Evolutionary conservation across 2,797 vertebrate genomes (phyloP), one percentile per base, ranked within the genome.

Genomic region (Mus spretus): DNA sequence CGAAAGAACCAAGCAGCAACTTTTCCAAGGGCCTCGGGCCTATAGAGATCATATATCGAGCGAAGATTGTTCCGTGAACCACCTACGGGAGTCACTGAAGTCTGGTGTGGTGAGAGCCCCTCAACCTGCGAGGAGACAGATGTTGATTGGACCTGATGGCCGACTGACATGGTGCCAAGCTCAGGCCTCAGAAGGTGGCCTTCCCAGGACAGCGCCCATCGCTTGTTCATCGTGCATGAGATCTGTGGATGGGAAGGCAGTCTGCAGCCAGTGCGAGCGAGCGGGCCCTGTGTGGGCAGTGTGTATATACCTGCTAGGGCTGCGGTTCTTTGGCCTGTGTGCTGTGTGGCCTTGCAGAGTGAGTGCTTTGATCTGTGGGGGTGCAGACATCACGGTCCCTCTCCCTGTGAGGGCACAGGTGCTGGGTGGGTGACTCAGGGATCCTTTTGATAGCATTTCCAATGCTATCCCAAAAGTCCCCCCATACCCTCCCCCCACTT

Each of bases 71-170:
- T 72, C 97, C 0, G 26, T 90, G 3, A 55, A 87, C 1, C 95
- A 95, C 37, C 88, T 89, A 4, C 97, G 97, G 0, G 97, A 93
- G 37, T 94, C 96, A 31, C 93, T 96, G 0, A 93, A 94, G 86
- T 95, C 94, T 0, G 84, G 94, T 26, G 96, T 92, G 57, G 40
- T 26, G 2, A 95, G 78, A 47, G 87, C 79, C 77, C 90, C 95
- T 0, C 95, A 4, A 81, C 94, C 82, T 0, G 19, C 70, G 0
- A 86, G 91, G 0, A 98, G 98, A n/a, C 99, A 99, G 93, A 98
- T 99, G 95, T 97, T 98, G 90, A 99, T 99, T 22, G 98, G 99
- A 70, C 98, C 96, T 0, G 98, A 98, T 34, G 98, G 99, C 74
- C 98, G 97, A 3, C 98, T 99, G 95, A 98, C 93, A 4, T 81